Evolutionary conservation across 2,797 vertebrate species (phyloP).

Genomic region (Hydrolagus colliei): DNA sequence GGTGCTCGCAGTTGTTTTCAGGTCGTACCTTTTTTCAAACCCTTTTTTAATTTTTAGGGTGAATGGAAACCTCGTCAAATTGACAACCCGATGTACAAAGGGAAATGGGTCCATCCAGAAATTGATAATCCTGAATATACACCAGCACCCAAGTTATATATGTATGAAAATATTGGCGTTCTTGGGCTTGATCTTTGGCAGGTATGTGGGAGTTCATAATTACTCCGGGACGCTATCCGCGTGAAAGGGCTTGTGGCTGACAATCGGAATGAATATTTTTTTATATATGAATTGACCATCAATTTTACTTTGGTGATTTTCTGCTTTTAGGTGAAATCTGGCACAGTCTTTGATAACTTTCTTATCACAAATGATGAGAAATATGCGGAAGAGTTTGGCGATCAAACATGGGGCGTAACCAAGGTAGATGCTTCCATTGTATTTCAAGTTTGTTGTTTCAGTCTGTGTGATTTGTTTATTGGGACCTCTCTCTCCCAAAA

Average conservation of each 20-base stretch:
- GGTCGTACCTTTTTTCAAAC: background rate
- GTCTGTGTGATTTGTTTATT: background rate
- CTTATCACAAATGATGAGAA: slow-evolving; percentile 69
- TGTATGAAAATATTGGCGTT: slow-evolving; percentile 60
- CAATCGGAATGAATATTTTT: background rate
- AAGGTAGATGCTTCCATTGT: slow-evolving; percentile 51
- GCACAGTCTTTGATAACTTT: slow-evolving; percentile 77
- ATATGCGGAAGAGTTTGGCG: slow-evolving; percentile 68
- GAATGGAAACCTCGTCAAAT: slow-evolving; percentile 68
- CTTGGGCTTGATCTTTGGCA: slow-evolving; percentile 71
- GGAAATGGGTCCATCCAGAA: slow-evolving; percentile 72
- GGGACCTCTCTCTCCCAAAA: background rate
- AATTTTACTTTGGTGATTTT: slow-evolving; percentile 29
- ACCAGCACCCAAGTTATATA: slow-evolving; percentile 65
- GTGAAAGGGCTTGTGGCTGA: background rate
- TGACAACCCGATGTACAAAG: slow-evolving; percentile 66
- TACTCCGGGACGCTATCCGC: too few relatives aligned
- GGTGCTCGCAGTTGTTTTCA: too few relatives aligned
- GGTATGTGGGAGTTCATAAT: slow-evolving; percentile 44
- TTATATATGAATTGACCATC: background rate
- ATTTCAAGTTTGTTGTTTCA: background rate
- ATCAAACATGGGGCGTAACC: slow-evolving; percentile 66
- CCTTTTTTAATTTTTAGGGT: slow-evolving; percentile 47
- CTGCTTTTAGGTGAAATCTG: slow-evolving; percentile 65
- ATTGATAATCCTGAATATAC: slow-evolving; percentile 73